Conservation (phyloP, 2,888 invertebrate genomes). For the Apamea sordens region DNA sequence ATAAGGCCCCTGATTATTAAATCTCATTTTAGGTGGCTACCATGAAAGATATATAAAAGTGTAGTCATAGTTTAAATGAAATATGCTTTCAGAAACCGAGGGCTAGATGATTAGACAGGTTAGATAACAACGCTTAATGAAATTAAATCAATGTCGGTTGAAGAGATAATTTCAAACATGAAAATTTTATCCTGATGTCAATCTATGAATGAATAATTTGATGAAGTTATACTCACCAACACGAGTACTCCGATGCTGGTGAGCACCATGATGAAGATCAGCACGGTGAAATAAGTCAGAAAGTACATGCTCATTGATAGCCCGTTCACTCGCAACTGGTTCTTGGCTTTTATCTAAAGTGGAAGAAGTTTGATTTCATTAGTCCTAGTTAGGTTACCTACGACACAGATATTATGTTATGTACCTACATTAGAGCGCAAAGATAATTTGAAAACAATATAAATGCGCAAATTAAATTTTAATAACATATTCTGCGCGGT, state of each 20-base stretch:
- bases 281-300: slow-evolving; percentile 93
- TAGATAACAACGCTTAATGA: neutral
- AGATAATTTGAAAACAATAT: neutral
- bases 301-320: slow-evolving; percentile 94
- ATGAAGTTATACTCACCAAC: slow-evolving; percentile 77
- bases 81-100: neutral
- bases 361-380: neutral
- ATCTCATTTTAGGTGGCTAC: neutral
- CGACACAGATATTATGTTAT: no score
- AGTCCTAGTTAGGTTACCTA: neutral
- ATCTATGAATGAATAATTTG: neutral
- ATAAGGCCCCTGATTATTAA: neutral
- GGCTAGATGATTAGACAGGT: neutral
- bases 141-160: neutral
- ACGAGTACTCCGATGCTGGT: slow-evolving; percentile 92
- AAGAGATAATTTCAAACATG: neutral
- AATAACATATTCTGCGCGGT: neutral
- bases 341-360: slow-evolving; percentile 94
- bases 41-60: neutral
- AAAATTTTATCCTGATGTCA: neutral
- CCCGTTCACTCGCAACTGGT: slow-evolving; percentile 95
- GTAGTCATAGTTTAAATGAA: neutral
- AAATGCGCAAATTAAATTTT: neutral
- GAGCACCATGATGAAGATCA: slow-evolving; percentile 92
- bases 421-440: neutral